Base-by-base conservation (phyloP, 2,888 invertebrate genomes). In the Lepidonotus clava region DNA sequence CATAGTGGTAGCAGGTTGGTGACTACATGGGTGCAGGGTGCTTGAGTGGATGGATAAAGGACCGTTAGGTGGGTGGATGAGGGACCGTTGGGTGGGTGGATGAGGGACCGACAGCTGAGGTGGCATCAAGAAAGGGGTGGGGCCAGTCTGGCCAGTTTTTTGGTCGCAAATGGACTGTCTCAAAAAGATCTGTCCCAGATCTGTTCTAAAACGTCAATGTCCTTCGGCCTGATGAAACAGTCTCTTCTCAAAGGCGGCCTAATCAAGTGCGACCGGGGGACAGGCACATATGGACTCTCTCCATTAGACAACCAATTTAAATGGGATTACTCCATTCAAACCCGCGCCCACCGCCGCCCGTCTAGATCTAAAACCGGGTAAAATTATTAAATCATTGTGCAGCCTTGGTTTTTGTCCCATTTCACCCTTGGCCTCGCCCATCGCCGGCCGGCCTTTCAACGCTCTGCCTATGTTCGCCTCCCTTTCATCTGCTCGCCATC, bases 221-320 rank as follows among this genome's bases (percentile, higher is more conserved):
- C 80, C 80, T 24, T 21, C 46, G 41, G 80, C 80, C 80, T 80
- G 80, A 46, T 46, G 80, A 34, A 80, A 80, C 80, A 80, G n/a
- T 80, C 80, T 14, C 14, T 32, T 46, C 80, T 80, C 41, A 80
- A 80, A 80, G 76, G 80, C 8, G 80, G 51, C 76, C 80, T 80
- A 80, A 80, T 80, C 80, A 80, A 46, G 41, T 80, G 46, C 6
- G 80, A 46, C 41, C 51, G 80, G 8, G 46, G 28, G 46, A 8
- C 80, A 8, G 80, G 4, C 80, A 46, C 80, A 80, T 46, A 80
- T 46, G 46, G 80, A 76, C 38, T 34, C 76, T 40, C 46, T 41
- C 80, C 80, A 80, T 80, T 80, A 80, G 80, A 80, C 80, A 80
- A 41, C 80, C 80, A 80, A 80, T 46, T 80, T 80, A 80, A 80